Base-by-base conservation (phyloP, 2,888 invertebrate species). In the Ametastegia equiseti region DNA sequence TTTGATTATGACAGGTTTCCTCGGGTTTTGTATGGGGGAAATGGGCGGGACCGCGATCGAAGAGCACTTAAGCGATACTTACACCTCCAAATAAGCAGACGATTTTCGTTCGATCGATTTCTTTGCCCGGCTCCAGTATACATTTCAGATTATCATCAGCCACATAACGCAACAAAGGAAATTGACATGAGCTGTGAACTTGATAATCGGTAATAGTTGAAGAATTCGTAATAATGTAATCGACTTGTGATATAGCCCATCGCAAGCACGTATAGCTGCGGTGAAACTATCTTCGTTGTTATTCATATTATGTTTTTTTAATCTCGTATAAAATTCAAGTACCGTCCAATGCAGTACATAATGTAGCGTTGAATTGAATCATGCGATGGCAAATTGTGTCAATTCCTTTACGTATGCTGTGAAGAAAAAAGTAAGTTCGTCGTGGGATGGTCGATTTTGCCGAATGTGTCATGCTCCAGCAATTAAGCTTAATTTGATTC, bases 1-100 rank as follows among this genome's bases (percentile, higher is more conserved):
- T 78, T 78, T 30, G 60, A 78, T 75, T 78, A 78, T 78, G 78
- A 78, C 54, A 78, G 78, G 78, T 63, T 57, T 39, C 27, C 78
- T 33, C 45, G 42, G 30, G 39, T 63, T 78, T 78, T 78, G 42
- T 60, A 78, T 33, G 60, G 60, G 60, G 63, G 60, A 63, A 78
- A 78, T 63, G 78, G 78, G 78, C 78, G 78, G 78, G 45, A 60
- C 78, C 39, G 30, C 50, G 54, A 75, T 23, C 50, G 50, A 33
- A 75, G 54, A 54, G 54, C 36, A 75, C 75, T 75, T 54, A 23
- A 19, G 36, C 54, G 30, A 75, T 36, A 75, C 36, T 33, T 75
- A 54, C 54, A 75, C 50, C 54, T 54, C 75, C 75, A 75, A 75
- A 75, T 50, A 75, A 75, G 75, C 54, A 36, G 54, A 50, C 75